Evolutionary conservation across 2,113 vertebrate genomes (phyloP), one percentile per base, ranked within the genome.

Genomic region (Lates calcarifer): DNA sequence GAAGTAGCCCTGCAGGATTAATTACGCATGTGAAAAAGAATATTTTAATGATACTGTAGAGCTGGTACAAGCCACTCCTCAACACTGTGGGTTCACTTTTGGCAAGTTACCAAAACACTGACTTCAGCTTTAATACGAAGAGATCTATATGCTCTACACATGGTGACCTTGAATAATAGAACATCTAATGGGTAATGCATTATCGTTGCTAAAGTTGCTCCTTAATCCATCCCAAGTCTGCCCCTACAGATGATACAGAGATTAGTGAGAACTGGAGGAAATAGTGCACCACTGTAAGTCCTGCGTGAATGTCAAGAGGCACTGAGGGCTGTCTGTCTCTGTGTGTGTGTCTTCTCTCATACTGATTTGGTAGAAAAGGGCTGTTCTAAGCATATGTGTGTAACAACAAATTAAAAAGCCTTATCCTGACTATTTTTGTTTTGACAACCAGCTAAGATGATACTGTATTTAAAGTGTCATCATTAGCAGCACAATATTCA

Each of bases 221-320:
- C 58, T 62, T 37, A 43, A 60, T 65, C 33, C 31, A 37, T 74
- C 57, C 55, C 7, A 74, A 26, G 24, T 49, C 14, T 74, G 22
- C 56, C 39, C 41, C 28, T n/a, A 17, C 15, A 31, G 28, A 20
- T 37, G 35, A 53, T 67, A 45, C 28, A 55, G n/a, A 70, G 17
- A 73, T 77, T 37, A 74, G 7, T 13, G 11, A 49, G 49, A 73
- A 77, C 2, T 70, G 45, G 31, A 13, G 56, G 39, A 65, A 43
- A 31, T 49, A 62, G 28, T 61, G 14, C 6, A 33, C n/a, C 24
- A 31, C 5, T 39, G 9, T 15, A 24, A 31, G n/a, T 68, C 45
- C 47, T 75, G 35, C 63, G 20, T 65, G 47, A 77, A 79, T 47
- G 55, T 69, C 72, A 73, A 71, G 51, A 67, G 39, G 8, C 20